phyloP scores from a whole-genome alignment of 2,113 vertebrate genomes.

The Arvicanthis niloticus region DNA sequence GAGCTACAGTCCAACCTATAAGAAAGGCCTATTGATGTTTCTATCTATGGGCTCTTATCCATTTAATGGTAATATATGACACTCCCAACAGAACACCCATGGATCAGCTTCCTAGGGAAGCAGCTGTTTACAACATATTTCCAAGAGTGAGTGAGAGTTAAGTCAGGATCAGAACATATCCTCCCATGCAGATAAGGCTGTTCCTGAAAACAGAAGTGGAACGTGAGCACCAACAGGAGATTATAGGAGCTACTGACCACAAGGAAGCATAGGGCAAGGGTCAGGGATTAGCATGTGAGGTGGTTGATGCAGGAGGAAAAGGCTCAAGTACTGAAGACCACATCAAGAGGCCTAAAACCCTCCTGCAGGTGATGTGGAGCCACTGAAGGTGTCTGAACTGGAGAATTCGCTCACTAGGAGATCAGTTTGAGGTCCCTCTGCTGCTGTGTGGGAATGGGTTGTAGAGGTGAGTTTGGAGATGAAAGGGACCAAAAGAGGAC shows the following conservation, averaged over 20 bases:
- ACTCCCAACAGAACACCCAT: neutral
- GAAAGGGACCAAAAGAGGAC: neutral
- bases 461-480: neutral
- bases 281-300: too few relatives aligned
- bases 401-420: neutral
- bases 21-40: neutral
- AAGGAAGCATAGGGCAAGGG: neutral
- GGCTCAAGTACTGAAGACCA: neutral
- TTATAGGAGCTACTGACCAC: accelerated
- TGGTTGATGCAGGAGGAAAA: too few relatives aligned
- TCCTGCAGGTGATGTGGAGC: neutral
- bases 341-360: neutral
- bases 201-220: neutral
- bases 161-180: neutral
- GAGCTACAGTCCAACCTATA: neutral
- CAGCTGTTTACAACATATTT: too few relatives aligned
- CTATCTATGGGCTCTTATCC: neutral
- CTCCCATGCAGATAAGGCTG: neutral
- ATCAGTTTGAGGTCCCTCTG: neutral
- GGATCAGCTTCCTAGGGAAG: neutral
- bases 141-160: neutral
- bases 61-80: neutral
- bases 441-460: neutral
- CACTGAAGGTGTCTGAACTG: neutral
- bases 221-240: neutral